Base-by-base conservation (phyloP, 2,113 vertebrate genomes). In the Perca schrenkii region DNA sequence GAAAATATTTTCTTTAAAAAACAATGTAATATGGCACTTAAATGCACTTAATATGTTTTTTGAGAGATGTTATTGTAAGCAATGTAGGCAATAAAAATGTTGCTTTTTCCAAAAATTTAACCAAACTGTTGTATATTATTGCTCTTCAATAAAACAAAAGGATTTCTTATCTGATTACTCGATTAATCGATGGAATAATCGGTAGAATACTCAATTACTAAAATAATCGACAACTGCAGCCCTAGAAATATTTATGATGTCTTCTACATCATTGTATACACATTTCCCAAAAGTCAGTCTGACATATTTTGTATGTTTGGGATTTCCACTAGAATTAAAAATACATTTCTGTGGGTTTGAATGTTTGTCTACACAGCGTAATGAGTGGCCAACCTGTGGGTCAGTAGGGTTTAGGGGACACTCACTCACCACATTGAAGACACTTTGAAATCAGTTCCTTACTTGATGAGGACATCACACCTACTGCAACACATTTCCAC, bases 401-500 rank as follows among this genome's bases (percentile, higher is more conserved):
- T 54, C 17, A 74, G 40, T 10, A 43, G 36, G 25, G 15, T 49
- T 63, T 47, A 34, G 75, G 65, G 16, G 36, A 53, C 22, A 54
- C 14, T 28, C 40, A 16, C 19, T 43, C n/a, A 36, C 6, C 15
- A 19, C 58, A 54, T 1, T 60, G 8, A 50, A 46, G 22, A 77
- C 25, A 52, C 31, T 50, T 28, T 74, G 25, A 79, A 83, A 66
- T 22, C 1, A 65, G 28, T 43, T 49, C 19, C 43, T 65, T 36
- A 69, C 8, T 40, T 25, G 6, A 76, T 86, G 75, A 80, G 19
- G 73, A 88, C 43, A 86, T 63, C 28, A 8, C 46, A 25, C 16
- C 17, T 21, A 47, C 46, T 47, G 86, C 67, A 84, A 87, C 31
- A 61, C 15, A 21, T 87, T 90, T 86, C 87, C 36, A 80, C 74